Conservation (phyloP, 2,888 invertebrate genomes). For the Galerucella nymphaeae region DNA sequence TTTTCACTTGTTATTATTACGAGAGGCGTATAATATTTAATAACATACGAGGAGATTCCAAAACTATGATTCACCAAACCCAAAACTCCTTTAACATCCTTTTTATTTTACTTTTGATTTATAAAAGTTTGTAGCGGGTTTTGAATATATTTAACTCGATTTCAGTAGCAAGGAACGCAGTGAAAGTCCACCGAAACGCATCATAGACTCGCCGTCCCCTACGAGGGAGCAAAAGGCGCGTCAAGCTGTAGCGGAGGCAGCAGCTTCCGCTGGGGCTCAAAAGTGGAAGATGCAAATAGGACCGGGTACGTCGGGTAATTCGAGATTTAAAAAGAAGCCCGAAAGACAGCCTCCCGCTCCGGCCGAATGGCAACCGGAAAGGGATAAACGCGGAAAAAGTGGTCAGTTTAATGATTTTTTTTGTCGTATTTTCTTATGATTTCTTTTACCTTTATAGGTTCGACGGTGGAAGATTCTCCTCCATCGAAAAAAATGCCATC, state of each 20-base stretch:
- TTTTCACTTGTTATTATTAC: too few species aligned
- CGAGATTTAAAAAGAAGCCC: slow-evolving; percentile 73
- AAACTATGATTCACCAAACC: too few species aligned
- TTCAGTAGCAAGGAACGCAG: slow-evolving; percentile 56
- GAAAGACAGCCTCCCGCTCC: slow-evolving; percentile 57
- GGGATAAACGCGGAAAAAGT: slow-evolving; percentile 66
- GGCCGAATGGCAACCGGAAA: slow-evolving; percentile 65
- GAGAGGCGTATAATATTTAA: too few species aligned
- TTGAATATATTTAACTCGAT: background rate
- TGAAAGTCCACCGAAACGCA: slow-evolving; percentile 58
- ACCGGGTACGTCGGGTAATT: slow-evolving; percentile 66
- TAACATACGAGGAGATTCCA: too few species aligned
- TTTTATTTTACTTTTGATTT: background rate
- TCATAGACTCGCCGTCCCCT: slow-evolving; percentile 64
- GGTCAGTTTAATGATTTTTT: slow-evolving; percentile 25
- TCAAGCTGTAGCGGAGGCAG: slow-evolving; percentile 66
- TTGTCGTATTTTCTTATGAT: background rate
- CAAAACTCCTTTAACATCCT: too few species aligned
- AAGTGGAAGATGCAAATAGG: slow-evolving; percentile 81
- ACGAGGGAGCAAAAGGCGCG: slow-evolving; percentile 65
- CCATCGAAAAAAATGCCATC: slow-evolving; percentile 63
- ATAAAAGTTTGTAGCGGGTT: background rate
- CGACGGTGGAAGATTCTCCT: slow-evolving; percentile 35
- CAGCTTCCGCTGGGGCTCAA: slow-evolving; percentile 66
- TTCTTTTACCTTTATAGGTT: slow-evolving; percentile 20